phyloP scores from a whole-genome alignment of 2,888 invertebrate genomes.

The Parnassius glacialis region DNA sequence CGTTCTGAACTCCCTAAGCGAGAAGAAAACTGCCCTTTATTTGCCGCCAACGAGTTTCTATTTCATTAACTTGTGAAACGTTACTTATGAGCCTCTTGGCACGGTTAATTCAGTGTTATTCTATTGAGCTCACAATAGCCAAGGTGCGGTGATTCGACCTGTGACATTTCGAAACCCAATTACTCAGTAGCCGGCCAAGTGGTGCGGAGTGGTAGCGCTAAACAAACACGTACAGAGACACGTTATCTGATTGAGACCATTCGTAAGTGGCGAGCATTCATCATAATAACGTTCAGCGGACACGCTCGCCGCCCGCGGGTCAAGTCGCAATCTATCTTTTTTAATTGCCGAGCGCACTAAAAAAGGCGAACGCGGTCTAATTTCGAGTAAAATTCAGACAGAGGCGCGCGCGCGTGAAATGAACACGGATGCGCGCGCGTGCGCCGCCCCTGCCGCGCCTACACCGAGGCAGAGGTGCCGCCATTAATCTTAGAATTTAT shows the following conservation, averaged over 20 bases:
- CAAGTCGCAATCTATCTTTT: slow-evolving; percentile 78
- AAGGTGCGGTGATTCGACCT: slow-evolving; percentile 28
- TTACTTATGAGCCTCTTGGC: slow-evolving; percentile 11
- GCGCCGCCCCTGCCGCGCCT: slow-evolving; percentile 20
- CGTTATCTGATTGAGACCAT: slow-evolving; percentile 70
- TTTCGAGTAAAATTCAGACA: slow-evolving; percentile 59
- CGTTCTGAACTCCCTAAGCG: no score
- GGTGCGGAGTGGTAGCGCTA: slow-evolving; percentile 51
- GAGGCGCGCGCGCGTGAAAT: slow-evolving; percentile 69
- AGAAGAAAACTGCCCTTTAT: no score
- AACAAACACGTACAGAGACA: slow-evolving; percentile 60
- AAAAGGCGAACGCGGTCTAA: slow-evolving; percentile 61
- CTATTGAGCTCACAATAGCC: slow-evolving; percentile 17
- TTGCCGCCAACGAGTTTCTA: neutral
- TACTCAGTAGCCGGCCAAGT: slow-evolving; percentile 59
- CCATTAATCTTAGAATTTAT: slow-evolving; percentile 65
- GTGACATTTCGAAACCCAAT: slow-evolving; percentile 60
- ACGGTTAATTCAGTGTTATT: slow-evolving; percentile 12
- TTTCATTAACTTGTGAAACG: slow-evolving; percentile 7
- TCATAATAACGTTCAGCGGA: slow-evolving; percentile 73
- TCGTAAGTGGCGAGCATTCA: slow-evolving; percentile 65
- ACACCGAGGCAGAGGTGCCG: slow-evolving; percentile 40
- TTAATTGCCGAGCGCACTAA: slow-evolving; percentile 72
- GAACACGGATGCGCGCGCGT: slow-evolving; percentile 48
- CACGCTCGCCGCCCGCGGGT: slow-evolving; percentile 73